Conservation (phyloP, 35 echinoderm and acorn worm species). For the Acanthaster planci region DNA sequence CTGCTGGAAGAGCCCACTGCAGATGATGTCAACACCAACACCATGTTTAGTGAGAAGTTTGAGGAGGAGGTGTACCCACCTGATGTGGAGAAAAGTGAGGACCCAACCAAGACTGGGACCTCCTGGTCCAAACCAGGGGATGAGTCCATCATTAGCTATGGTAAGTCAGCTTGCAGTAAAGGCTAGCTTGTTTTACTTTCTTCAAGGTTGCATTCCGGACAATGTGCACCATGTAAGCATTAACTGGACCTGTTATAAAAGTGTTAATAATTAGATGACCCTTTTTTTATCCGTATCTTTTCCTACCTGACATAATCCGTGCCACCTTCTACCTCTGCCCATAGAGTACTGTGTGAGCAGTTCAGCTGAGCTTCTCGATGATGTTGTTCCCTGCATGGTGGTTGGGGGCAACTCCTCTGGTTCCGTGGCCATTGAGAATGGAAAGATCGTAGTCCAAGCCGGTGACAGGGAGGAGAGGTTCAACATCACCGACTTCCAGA, state of each 20-base stretch:
- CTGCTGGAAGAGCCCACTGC: slow-evolving; percentile 24
- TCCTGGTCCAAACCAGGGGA: slow-evolving; percentile 38
- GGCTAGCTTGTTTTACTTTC: not conserved
- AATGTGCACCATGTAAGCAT: too few species aligned
- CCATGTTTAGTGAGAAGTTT: slow-evolving; percentile 32
- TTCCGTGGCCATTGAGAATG: slow-evolving; percentile 25
- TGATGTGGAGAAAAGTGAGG: slow-evolving; percentile 5
- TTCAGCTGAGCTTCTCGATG: slow-evolving; percentile 24
- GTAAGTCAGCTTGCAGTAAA: not conserved
- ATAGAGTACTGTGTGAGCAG: slow-evolving; percentile 46
- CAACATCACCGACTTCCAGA: slow-evolving; percentile 23
- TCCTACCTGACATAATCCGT: too few species aligned
- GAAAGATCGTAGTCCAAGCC: not conserved
- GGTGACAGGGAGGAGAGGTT: not conserved
- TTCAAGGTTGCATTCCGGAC: too few species aligned
- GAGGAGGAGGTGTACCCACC: slow-evolving; percentile 23
- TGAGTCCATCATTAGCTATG: not conserved
- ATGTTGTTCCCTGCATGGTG: slow-evolving; percentile 38
- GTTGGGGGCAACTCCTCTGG: slow-evolving; percentile 25
- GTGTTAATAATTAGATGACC: too few species aligned
- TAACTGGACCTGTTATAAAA: too few species aligned
- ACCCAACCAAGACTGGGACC: slow-evolving; percentile 27
- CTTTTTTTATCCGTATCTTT: too few species aligned
- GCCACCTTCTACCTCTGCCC: too few species aligned
- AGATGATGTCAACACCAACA: slow-evolving; percentile 34